Evolutionary conservation across 1,140 invertebrate species (phyloP).

Genomic region (Mycetomoellerius zeteki): DNA sequence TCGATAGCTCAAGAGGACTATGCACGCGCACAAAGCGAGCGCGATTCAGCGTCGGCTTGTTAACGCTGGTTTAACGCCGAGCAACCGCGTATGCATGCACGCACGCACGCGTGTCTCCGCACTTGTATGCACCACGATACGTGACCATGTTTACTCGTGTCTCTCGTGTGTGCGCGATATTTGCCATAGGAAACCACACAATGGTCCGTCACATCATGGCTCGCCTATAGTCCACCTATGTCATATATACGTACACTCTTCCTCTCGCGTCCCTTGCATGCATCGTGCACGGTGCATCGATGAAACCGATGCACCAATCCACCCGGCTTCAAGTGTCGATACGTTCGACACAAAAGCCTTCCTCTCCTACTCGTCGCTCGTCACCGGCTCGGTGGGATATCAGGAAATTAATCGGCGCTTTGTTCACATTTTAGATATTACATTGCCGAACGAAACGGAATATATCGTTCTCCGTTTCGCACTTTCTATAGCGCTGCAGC

Average conservation of each 20-base stretch:
- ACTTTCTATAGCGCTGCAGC: not conserved
- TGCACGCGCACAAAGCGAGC: conserved; percentile 69
- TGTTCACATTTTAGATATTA: conserved; percentile 55
- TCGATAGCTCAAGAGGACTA: conserved; percentile 68
- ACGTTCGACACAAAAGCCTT: conserved; percentile 53
- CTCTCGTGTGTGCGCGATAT: conserved; percentile 66
- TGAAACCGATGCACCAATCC: conserved; percentile 53
- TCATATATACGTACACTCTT: conserved; percentile 49
- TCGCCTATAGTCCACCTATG: conserved; percentile 63
- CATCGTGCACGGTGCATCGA: conserved; percentile 24
- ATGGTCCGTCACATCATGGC: conserved; percentile 74
- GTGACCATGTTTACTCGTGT: conserved; percentile 61
- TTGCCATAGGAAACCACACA: conserved; percentile 77
- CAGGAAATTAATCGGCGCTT: conserved; percentile 61
- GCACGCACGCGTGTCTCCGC: conserved; percentile 38
- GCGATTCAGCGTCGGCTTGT: conserved; percentile 71
- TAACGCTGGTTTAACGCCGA: conserved; percentile 73
- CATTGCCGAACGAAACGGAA: conserved; percentile 1
- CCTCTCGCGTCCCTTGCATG: not conserved
- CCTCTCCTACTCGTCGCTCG: conserved; percentile 13
- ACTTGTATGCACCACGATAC: conserved; percentile 42
- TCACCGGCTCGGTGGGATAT: conserved; percentile 18
- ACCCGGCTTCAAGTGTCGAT: conserved; percentile 65
- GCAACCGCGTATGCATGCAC: conserved; percentile 11
- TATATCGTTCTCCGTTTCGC: not conserved